Evolutionary conservation across 2,797 vertebrate genomes (phyloP).

Genomic region (Tokudaia tokunoshimensis): DNA sequence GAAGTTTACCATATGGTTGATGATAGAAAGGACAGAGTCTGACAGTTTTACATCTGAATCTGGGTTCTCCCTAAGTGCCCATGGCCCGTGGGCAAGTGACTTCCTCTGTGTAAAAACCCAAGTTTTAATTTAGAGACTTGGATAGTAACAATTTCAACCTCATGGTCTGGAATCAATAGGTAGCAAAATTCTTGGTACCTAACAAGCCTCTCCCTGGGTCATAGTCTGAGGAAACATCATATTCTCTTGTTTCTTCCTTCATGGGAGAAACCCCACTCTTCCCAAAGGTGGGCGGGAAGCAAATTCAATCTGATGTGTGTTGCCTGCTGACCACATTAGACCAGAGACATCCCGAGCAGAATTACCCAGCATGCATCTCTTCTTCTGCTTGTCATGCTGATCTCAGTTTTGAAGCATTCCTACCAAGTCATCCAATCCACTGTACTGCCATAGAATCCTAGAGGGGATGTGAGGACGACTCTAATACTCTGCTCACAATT

Average conservation of each 20-base stretch:
- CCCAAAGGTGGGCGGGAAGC: neutral
- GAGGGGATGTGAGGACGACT: neutral
- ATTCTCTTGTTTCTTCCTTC: conserved; percentile 26
- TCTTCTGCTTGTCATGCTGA: neutral
- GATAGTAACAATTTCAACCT: neutral
- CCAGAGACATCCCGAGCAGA: neutral
- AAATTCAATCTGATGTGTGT: neutral
- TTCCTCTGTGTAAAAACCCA: neutral
- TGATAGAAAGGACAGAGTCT: neutral
- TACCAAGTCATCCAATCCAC: neutral
- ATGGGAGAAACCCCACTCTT: neutral
- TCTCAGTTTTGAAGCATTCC: neutral
- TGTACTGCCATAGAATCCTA: neutral
- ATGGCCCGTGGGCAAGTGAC: neutral
- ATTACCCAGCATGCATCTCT: too few species aligned
- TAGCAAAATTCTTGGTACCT: neutral
- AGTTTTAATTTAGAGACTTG: neutral
- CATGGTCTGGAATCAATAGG: neutral
- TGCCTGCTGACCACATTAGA: neutral
- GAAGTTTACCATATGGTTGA: neutral
- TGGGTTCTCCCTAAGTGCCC: neutral
- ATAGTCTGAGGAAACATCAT: neutral
- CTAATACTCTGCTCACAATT: neutral
- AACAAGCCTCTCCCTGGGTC: neutral
- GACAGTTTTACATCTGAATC: neutral